Evolutionary conservation across 1,140 invertebrate species (phyloP), one percentile per base, ranked within the genome.

Genomic region (Centruroides sculpturatus): DNA sequence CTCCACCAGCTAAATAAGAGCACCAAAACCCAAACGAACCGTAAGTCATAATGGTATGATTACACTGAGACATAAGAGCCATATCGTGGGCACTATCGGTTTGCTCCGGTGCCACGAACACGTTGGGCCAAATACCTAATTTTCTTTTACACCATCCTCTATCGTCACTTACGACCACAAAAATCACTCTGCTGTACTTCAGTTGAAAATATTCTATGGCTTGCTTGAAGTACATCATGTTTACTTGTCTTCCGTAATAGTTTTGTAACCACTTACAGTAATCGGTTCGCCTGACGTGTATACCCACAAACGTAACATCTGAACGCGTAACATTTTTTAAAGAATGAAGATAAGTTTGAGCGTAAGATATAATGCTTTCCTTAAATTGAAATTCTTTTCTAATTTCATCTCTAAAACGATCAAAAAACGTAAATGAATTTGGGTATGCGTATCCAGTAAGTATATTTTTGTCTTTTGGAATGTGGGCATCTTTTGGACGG

Each of bases 101-200:
- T 12, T 35, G 36, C 11, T 61, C 52, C 0, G 59, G 52, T 5
- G 46, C 23, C 10, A 56, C 53, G 2, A 56, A 5, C n/a, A 64
- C 70, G 47, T 71, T 71, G 47, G 69, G 66, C n/a, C 63, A 69
- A 34, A 68, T 69, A 48, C 58, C 34, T 4, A 71, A 34, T 46
- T 70, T 57, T 23, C 56, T 51, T 13, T 75, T 75, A 69, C 81
- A 83, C 81, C 81, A 83, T 4, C 60, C 65, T 49, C 80, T 78
- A 66, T 82, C 82, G 67, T 83, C 82, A 67, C 81, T 83, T 47
- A 81, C 76, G 4, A 82, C 75, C 34, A 82, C 66, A 67, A 83
- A 83, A 8, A 81, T 64, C 3, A 76, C 73, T 35, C 66, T 61
- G 10, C 10, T 8, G 49, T 67, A 82, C 67, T 80, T 81, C 34